Evolutionary conservation across 2,113 vertebrate genomes (phyloP), one percentile per base, ranked within the genome.

Genomic region (Tyrannus savana): DNA sequence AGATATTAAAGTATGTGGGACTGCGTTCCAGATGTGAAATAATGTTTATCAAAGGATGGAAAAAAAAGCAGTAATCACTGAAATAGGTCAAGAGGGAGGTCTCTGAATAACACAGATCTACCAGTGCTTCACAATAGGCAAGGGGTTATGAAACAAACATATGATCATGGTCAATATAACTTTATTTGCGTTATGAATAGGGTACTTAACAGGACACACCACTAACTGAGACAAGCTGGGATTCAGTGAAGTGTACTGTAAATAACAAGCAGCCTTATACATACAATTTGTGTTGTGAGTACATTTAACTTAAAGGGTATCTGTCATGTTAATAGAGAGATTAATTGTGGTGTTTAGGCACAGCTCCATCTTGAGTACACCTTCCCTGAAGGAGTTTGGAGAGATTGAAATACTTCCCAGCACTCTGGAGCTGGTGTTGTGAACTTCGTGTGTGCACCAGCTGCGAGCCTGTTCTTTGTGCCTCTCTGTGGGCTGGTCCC

Each of bases 21-120:
- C 95, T 94, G 93, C 49, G 66, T 96, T 93, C 96, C 96, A 96
- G 93, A 97, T 97, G 96, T 93, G 93, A 93, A 96, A 94, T 79
- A 89, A 82, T 82, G 49, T 92, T 95, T 97, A 89, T 95, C 88
- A 93, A 94, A 96, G 93, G 68, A 84, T 52, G 59, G 79, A 94
- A 90, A 30, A 90, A 93, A 96, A 93, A 64, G 10, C 64, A 87
- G 76, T 90, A 89, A 94, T 90, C 93, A 75, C 62, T 69, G 90
- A 94, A 96, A 44, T 72, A 94, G 88, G 86, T 95, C 96, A 97
- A 90, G 68, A 89, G n/a, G 56, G 66, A 94, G 69, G 73, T 87
- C 73, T 93, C 80, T 81, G 68, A 63, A 75, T 87, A 90, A 58
- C 55, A 87, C 47, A 81, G 44, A n/a, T 58, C 77, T 74, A 89